phyloP scores from a whole-genome alignment of 2,113 vertebrate species.

The Desmodus rotundus region DNA sequence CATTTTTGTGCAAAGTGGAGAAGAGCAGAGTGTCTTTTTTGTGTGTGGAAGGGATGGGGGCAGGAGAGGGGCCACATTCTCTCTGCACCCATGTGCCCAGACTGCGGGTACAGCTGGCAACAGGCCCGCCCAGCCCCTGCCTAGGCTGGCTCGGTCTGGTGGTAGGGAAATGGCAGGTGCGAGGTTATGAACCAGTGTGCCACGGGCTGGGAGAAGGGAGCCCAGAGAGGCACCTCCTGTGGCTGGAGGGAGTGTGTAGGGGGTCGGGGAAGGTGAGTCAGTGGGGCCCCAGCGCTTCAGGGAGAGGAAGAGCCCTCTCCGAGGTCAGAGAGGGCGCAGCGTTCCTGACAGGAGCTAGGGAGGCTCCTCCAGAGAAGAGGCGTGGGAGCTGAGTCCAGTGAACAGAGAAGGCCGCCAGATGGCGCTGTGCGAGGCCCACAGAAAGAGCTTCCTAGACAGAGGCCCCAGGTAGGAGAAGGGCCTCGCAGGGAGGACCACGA shows the following conservation, averaged over 20 bases:
- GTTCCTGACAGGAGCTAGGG: rapidly evolving
- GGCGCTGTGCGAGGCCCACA: neutral
- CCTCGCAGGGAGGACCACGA: neutral
- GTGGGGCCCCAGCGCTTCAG: too few relatives aligned
- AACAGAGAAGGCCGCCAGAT: neutral
- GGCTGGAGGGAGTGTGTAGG: too few relatives aligned
- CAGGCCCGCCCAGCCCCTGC: neutral
- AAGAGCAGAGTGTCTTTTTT: conserved; percentile 13
- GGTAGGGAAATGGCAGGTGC: neutral
- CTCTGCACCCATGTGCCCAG: neutral
- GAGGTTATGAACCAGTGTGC: rapidly evolving
- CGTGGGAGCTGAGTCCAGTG: neutral
- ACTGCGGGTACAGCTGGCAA: neutral
- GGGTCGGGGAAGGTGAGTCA: neutral
- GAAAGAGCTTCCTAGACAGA: neutral
- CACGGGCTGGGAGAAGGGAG: neutral
- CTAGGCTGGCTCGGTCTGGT: neutral
- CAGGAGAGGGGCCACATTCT: neutral
- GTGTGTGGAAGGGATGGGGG: neutral
- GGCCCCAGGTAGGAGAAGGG: neutral
- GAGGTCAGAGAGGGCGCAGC: rapidly evolving
- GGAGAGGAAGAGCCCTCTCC: neutral
- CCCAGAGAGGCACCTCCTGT: neutral
- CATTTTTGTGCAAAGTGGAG: conserved; percentile 76
- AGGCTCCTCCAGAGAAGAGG: neutral